Evolutionary conservation across 2,797 vertebrate genomes (phyloP), one percentile per base, ranked within the genome.

Genomic region (Vireo griseus): DNA sequence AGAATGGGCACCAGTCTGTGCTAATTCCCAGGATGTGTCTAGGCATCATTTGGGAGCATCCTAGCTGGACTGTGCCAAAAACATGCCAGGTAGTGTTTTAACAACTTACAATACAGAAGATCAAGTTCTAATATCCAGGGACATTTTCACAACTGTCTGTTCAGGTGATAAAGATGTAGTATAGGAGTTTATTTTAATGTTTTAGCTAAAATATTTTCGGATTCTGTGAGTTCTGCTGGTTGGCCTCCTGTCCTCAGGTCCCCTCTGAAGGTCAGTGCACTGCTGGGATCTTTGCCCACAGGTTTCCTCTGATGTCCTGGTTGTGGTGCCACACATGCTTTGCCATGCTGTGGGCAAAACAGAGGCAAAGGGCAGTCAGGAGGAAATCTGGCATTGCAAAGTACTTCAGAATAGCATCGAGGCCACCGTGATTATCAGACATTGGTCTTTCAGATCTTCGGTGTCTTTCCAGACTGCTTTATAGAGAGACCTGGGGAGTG

Each of bases 1-100:
- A 96, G 81, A 93, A 92, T 76, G 81, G 72, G 89, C 92, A 93
- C 63, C 79, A 91, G 71, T 88, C 67, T 96, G 71, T 85, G 59
- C 71, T 89, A 85, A 96, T 95, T 96, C 92, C 77, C 86, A 91
- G 74, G 44, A 55, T 87, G 67, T 50, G 74, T 76, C 71, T 85
- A 76, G 77, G 86, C 71, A 59, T 66, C 84, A 50, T 91, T 82
- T 89, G 81, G 91, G 89, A 95, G 80, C 82, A 87, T 39, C n/a
- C 52, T 72, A 77, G 68, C 31, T 93, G 59, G 37, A 29, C 2
- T 71, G 86, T 92, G 92, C 90, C 79, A 91, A 93, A 84, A 86
- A 69, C 51, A 52, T 82, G 91, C 77, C 91, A 92, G 81, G 84
- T 87, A 94, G 40, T 69, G 33, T 81, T 96, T 92, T 88, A 93